These are phyloP conservation scores for Rhagonycha lutea DNA, from an alignment of 2,888 invertebrate genomes.

Conservation along the genomic window DNA sequence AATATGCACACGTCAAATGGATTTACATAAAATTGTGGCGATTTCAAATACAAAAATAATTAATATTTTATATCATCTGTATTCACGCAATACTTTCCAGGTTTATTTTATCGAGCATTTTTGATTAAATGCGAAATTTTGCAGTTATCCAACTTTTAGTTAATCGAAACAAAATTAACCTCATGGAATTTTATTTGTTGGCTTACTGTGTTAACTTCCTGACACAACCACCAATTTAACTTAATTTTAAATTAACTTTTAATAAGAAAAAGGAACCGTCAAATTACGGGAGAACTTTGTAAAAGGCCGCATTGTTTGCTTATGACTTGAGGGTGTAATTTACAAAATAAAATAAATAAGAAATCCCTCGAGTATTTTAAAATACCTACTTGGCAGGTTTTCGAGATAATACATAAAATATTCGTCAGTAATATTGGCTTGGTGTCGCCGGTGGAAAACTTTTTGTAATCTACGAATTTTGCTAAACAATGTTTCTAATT, in stretches of 20 bases:
- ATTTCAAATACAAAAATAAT: neutral
- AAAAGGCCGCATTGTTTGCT: neutral
- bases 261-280: neutral
- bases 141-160: neutral
- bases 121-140: neutral
- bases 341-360: neutral
- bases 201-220: neutral
- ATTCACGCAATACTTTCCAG: neutral
- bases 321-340: neutral
- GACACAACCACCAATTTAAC: neutral
- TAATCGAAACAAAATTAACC: neutral
- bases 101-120: neutral
- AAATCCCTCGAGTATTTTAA: neutral
- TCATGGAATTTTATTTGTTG: neutral
- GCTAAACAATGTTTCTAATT: neutral
- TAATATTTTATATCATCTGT: neutral
- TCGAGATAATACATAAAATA: neutral
- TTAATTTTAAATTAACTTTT: neutral
- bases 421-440: neutral
- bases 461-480: neutral
- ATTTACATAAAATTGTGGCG: conserved; percentile 13
- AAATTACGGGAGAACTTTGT: neutral
- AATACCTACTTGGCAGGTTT: neutral
- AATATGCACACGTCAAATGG: conserved; percentile 4
- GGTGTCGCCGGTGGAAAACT: neutral